These are phyloP conservation scores for Porites divaricata DNA, from an alignment of 92 coral and sea anemone genomes.

Conservation along the genomic window DNA sequence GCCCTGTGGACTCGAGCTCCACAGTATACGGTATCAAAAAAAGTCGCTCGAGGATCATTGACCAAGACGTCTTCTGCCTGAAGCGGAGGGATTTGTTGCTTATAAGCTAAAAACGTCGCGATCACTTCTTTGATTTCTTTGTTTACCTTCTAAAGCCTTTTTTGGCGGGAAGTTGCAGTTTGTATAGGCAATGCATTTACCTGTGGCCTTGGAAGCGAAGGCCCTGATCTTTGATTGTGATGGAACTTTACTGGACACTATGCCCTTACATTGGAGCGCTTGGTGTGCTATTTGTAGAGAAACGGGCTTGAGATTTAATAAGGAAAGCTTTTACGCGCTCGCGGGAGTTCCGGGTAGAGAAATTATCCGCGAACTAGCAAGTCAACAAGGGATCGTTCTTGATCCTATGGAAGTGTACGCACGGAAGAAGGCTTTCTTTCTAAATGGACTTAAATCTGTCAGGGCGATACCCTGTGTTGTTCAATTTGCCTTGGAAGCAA, in stretches of 20 bases:
- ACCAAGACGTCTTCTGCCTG: neutral
- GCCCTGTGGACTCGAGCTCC: too few relatives aligned
- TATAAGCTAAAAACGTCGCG: neutral
- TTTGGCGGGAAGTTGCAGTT: conserved; percentile 20
- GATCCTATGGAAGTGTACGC: conserved; percentile 89
- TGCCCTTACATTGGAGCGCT: conserved; percentile 95
- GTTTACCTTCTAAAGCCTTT: neutral
- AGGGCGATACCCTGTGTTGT: conserved; percentile 82
- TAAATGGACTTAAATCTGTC: conserved; percentile 69
- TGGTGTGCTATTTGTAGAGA: conserved; percentile 92
- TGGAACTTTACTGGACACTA: conserved; percentile 91
- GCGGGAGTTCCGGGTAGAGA: conserved; percentile 97
- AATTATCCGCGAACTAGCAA: conserved; percentile 83
- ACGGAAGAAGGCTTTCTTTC: conserved; percentile 76
- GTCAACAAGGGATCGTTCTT: conserved; percentile 76
- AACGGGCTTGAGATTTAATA: conserved; percentile 81
- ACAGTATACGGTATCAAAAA: neutral
- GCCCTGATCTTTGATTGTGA: conserved; percentile 93
- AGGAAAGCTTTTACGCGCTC: conserved; percentile 76
- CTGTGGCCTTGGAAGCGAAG: conserved; percentile 78
- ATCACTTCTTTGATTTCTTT: neutral
- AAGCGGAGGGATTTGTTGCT: neutral
- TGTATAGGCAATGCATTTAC: conserved; percentile 31
- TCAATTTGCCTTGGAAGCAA: conserved; percentile 84
- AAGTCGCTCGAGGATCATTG: neutral